Evolutionary conservation across 2,113 vertebrate species (phyloP).

Genomic region (Proterorhinus semilunaris): DNA sequence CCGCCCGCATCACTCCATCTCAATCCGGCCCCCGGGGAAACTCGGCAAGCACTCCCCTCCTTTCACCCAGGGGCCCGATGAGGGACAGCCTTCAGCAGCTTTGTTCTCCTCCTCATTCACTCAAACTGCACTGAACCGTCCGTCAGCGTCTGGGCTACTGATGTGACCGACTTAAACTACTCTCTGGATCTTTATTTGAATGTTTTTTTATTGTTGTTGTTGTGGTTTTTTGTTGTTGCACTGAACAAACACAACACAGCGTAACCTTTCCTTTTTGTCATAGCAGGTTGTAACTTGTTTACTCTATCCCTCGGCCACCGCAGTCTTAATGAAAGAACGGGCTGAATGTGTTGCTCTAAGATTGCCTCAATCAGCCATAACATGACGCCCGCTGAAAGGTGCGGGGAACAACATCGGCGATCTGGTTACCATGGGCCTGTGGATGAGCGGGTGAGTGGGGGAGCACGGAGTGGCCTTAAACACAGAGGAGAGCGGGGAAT

Average conservation of each 20-base stretch:
- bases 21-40: slow-evolving; percentile 45
- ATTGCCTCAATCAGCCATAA: slow-evolving; percentile 8
- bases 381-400: not conserved
- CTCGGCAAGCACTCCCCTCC: slow-evolving; percentile 9
- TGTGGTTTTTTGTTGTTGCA: too few relatives aligned
- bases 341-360: not conserved
- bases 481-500: not conserved
- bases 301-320: too few relatives aligned
- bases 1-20: not conserved
- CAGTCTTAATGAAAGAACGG: slow-evolving; percentile 3
- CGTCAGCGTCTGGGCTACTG: not conserved
- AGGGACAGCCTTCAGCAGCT: slow-evolving; percentile 32
- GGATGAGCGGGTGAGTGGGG: not conserved
- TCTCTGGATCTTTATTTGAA: too few relatives aligned
- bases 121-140: not conserved
- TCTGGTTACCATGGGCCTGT: not conserved
- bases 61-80: not conserved
- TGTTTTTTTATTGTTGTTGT: too few relatives aligned
- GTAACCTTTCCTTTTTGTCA: too few relatives aligned
- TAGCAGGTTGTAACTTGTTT: too few relatives aligned
- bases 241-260: too few relatives aligned
- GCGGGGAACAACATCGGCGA: not conserved
- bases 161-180: not conserved
- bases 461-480: not conserved
- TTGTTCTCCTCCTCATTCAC: slow-evolving; percentile 3